Evolutionary conservation across 2,113 vertebrate genomes (phyloP).

Genomic region (Ellobius talpinus): DNA sequence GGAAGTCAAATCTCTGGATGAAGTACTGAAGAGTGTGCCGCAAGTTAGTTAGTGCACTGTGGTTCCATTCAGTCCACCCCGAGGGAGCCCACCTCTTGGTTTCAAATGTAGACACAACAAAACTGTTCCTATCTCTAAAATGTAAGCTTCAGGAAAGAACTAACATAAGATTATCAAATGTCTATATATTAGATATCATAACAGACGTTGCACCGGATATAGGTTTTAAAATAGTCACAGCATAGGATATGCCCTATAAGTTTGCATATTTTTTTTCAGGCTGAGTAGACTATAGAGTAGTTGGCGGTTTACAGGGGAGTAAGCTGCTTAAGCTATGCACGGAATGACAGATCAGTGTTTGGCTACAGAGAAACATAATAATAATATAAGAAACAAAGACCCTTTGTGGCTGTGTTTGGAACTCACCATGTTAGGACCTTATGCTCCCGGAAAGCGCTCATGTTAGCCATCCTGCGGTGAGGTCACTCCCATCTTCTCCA

Average conservation of each 20-base stretch:
- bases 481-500: neutral
- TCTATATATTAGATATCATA: neutral
- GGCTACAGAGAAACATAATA: neutral
- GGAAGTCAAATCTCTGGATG: neutral
- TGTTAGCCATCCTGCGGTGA: neutral
- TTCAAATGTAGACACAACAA: neutral
- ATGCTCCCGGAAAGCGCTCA: neutral
- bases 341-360: neutral
- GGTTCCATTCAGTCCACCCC: fast-evolving
- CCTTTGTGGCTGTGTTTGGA: neutral
- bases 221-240: neutral
- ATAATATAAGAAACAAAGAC: neutral
- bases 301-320: neutral
- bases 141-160: neutral
- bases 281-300: neutral
- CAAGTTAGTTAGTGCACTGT: fast-evolving
- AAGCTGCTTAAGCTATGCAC: neutral
- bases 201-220: neutral
- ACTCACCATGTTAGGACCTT: neutral
- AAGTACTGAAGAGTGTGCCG: fast-evolving
- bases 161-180: neutral
- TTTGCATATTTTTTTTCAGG: neutral
- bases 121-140: neutral
- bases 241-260: neutral
- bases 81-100: neutral